Evolutionary conservation across 1,140 invertebrate species (phyloP), one percentile per base, ranked within the genome.

Genomic region (Ceratoteleas bidentatus): DNA sequence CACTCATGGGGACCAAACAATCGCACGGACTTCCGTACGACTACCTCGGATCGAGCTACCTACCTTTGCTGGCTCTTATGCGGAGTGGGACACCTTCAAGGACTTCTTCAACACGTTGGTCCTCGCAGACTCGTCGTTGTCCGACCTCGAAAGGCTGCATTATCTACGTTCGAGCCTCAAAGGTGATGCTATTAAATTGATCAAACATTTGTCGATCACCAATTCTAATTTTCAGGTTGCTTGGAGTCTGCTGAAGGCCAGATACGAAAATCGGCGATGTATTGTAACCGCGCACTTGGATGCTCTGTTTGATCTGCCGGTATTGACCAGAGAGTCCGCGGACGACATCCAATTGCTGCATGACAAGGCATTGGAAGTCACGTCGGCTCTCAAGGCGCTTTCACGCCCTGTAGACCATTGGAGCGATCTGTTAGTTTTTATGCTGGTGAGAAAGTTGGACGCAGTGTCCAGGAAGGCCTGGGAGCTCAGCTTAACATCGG

Each of bases 371-470:
- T 0, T 34, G 3, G 32, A 50, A 6, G 0, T 5, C 24, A n/a
- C 13, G 0, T 2, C 24, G 1, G 43, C 45, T 2, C 32, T 62
- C 0, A 62, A 50, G 15, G 45, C 58, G 2, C 0, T 62, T 4
- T 6, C 1, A 0, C 24, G 24, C 7, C 58, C 58, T 0, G 45
- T 50, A 0, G 58, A 62, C 0, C 6, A 34, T 7, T 62, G 45
- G 58, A 36, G 32, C 15, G 43, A 33, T 13, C 24, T 62, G 6
- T 10, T 62, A 2, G 58, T 62, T 3, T 62, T 24, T n/a, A n/a
- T 50, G 0, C 11, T 50, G 16, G 15, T 47, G 15, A 0, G 10
- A n/a, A 61, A 33, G 7, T n/a, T 61, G 3, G 57, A 61, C 14
- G 3, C 57, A 13, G 43, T 10, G 8, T 45, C 43, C 3, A 7